Evolutionary conservation across 2,888 invertebrate genomes (phyloP), one percentile per base, ranked within the genome.

Genomic region (Cyaniris semiargus): DNA sequence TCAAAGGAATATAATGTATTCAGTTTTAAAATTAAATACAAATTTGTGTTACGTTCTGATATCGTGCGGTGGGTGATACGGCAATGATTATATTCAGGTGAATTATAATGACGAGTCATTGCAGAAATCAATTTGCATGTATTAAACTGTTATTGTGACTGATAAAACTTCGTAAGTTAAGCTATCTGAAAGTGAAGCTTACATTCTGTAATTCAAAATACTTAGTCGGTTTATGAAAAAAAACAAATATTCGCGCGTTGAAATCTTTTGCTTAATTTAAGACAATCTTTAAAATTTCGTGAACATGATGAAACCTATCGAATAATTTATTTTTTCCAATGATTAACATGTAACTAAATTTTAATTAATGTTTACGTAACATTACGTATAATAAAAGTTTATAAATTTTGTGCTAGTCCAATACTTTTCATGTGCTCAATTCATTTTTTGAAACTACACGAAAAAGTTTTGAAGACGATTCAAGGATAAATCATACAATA

Each of bases 11-110:
- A 72, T 72, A 27, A 74, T 53, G 23, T 27, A 74, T 74, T 74
- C 74, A 53, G 74, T 74, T 74, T 48, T 74, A 74, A 53, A 48
- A 74, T 74, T 74, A 74, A 74, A 74, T 74, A 74, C 48, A 53
- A 48, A 74, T 27, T 48, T 48, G 53, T 53, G 48, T 53, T 74
- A 27, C 27, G 27, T 74, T 18, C 27, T 23, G 72, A 74, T 53
- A 48, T 23, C 74, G 53, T 53, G 72, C 13, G 72, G 74, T 21
- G 15, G 5, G 44, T 72, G 74, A 74, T 74, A 74, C 74, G 60
- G 66, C 66, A 27, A 74, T 53, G 27, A 74, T 53, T 27, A 48
- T 48, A 72, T 53, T 74, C 74, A 27, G 53, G 48, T 23, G 74
- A 53, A 27, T n/a, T n/a, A n/a, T 44, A 44, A 74, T 27, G 48